Percentiles rank a stretch among this genome's conserved stretches.
phyloP scores from a whole-genome alignment of 2,888 invertebrate genomes.

The Dinocampus coccinellae region DNA sequence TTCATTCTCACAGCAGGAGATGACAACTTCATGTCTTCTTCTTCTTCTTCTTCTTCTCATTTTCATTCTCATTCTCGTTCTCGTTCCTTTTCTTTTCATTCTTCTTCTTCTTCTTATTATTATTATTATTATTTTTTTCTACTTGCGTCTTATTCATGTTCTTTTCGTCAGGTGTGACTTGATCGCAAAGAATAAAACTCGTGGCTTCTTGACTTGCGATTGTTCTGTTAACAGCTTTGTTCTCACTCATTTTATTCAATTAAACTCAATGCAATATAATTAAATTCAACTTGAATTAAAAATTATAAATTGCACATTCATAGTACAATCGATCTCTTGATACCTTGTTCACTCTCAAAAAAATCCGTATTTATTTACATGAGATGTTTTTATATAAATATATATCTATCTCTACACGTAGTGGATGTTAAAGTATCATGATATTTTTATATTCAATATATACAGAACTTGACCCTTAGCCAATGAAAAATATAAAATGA shows the following conservation, averaged over 20 bases:
- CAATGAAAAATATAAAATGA: constrained; percentile 6
- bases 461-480: constrained; percentile 3
- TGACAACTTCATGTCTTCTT: constrained; percentile 30
- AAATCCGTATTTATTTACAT: not conserved
- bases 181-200: constrained; percentile 18
- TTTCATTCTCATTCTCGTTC: constrained; percentile 51
- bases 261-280: not conserved
- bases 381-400: not conserved
- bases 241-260: constrained; percentile 7
- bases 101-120: not conserved
- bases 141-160: constrained; percentile 4
- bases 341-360: not conserved
- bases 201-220: constrained; percentile 23
- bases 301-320: constrained; percentile 4
- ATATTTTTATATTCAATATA: constrained; percentile 5
- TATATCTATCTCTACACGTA: not conserved
- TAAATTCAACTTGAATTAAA: too few relatives aligned
- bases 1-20: constrained; percentile 53
- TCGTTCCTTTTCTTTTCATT: constrained; percentile 40
- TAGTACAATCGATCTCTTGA: not conserved
- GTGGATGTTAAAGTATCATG: constrained; percentile 5
- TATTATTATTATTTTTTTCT: too few relatives aligned
- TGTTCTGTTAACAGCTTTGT: constrained; percentile 20
- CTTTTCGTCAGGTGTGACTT: constrained; percentile 48
- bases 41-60: not conserved